These are phyloP conservation scores for Anhinga rufa DNA, from an alignment of 2,113 vertebrate genomes.

Conservation along the genomic window DNA sequence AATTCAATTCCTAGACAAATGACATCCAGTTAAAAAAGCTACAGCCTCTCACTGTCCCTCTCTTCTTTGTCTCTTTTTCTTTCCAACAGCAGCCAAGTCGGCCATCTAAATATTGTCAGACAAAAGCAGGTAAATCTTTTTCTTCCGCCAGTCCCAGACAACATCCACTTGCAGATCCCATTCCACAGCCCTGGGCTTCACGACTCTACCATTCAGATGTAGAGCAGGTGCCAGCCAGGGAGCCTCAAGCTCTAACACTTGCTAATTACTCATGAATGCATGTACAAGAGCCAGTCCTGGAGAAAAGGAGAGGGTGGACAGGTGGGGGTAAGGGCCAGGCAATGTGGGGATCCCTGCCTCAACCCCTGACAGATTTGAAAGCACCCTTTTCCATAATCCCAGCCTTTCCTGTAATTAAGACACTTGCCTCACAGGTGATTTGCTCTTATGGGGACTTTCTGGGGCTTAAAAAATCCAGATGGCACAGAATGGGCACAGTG, in stretches of 20 bases:
- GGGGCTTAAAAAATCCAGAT: background rate
- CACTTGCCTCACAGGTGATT: background rate
- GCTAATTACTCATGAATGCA: slow-evolving; percentile 28
- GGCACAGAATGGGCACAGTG: background rate
- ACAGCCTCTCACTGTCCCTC: background rate
- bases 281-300: background rate
- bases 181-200: slow-evolving; percentile 34
- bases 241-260: slow-evolving; percentile 36
- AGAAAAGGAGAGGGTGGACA: background rate
- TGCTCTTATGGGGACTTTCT: background rate
- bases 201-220: slow-evolving; percentile 43
- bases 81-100: background rate
- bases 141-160: slow-evolving; percentile 48
- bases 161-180: slow-evolving; percentile 45
- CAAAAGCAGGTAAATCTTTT: slow-evolving; percentile 56
- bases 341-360: background rate
- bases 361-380: background rate
- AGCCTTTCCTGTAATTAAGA: background rate
- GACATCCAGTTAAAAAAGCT: background rate
- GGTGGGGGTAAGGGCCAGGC: background rate
- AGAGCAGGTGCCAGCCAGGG: slow-evolving; percentile 24
- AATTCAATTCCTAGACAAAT: background rate
- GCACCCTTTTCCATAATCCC: background rate
- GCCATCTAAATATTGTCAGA: background rate
- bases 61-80: background rate